Percentiles rank a stretch among this genome's conserved stretches.
Conservation (phyloP, 2,888 invertebrate genomes). For the Mythimna impura region DNA sequence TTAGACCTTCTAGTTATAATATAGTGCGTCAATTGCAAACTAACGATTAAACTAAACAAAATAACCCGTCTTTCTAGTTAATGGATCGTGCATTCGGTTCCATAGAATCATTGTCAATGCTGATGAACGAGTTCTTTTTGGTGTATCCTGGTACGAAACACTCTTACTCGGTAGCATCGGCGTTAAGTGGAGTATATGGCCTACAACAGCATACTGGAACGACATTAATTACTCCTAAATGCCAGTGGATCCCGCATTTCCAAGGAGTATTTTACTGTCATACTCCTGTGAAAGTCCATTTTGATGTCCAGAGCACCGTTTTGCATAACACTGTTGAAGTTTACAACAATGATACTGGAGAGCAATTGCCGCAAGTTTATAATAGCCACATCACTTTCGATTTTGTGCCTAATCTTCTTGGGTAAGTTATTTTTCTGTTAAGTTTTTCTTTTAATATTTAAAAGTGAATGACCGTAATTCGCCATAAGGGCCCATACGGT, state of each 20-base stretch:
- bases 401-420: slow-evolving; percentile 77
- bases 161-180: slow-evolving; percentile 83
- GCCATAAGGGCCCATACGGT: too few relatives aligned
- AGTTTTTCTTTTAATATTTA: neutral
- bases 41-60: neutral
- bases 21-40: neutral
- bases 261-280: slow-evolving; percentile 84
- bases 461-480: too few relatives aligned
- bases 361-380: slow-evolving; percentile 76
- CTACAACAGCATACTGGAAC: slow-evolving; percentile 76
- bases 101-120: slow-evolving; percentile 75
- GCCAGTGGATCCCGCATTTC: slow-evolving; percentile 85
- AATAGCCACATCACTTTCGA: slow-evolving; percentile 81
- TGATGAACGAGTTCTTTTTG: slow-evolving; percentile 85
- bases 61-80: slow-evolving; percentile 70
- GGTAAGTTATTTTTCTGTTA: slow-evolving; percentile 69
- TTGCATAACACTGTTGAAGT: slow-evolving; percentile 75
- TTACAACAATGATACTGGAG: slow-evolving; percentile 81
- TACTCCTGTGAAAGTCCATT: slow-evolving; percentile 80
- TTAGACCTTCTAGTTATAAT: neutral
- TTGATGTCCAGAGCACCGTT: slow-evolving; percentile 78
- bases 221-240: slow-evolving; percentile 69
- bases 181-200: slow-evolving; percentile 77
- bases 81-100: slow-evolving; percentile 83
- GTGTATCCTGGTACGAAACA: slow-evolving; percentile 80